These are phyloP conservation scores for Percina caprodes DNA, from an alignment of 2,113 vertebrate species.

Conservation along the genomic window DNA sequence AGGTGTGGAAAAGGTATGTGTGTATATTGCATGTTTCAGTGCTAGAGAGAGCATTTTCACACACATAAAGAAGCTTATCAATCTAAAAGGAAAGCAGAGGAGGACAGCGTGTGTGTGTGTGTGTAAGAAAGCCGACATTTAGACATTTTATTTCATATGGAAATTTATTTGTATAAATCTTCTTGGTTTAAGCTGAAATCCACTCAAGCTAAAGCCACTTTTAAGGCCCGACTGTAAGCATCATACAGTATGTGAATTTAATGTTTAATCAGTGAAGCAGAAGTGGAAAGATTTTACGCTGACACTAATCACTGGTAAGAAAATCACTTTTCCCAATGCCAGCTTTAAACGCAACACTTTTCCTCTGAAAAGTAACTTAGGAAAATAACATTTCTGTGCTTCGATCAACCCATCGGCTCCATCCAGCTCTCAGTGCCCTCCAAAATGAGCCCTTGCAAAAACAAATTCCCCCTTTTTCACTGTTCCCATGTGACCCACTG, in stretches of 20 bases:
- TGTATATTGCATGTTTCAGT: constrained; percentile 3
- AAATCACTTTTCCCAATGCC: constrained; percentile 50
- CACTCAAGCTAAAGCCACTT: constrained; percentile 22
- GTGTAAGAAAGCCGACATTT: not conserved
- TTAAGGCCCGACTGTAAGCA: not conserved
- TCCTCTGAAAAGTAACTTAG: constrained; percentile 62
- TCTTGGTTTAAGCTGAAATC: constrained; percentile 17
- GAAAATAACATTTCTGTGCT: constrained; percentile 45
- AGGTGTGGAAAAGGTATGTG: not conserved
- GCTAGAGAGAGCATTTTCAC: not conserved
- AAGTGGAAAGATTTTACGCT: constrained; percentile 48
- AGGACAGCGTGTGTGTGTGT: too few species aligned
- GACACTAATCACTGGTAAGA: constrained; percentile 50
- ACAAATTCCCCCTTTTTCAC: constrained; percentile 35
- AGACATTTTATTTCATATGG: constrained; percentile 4
- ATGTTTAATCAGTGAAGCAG: constrained; percentile 40
- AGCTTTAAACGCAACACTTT: constrained; percentile 33
- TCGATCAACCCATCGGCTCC: constrained; percentile 9
- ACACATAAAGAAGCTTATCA: not conserved
- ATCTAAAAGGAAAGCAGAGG: too few species aligned
- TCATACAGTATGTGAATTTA: constrained; percentile 6
- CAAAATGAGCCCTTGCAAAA: constrained; percentile 48
- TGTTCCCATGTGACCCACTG: constrained; percentile 51
- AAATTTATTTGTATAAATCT: constrained; percentile 2
- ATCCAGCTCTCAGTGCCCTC: constrained; percentile 20